Percentiles rank a stretch among this genome's conserved stretches.
These are phyloP conservation scores for Hylaea fasciaria DNA, from an alignment of 2,888 invertebrate species.

Conservation along the genomic window DNA sequence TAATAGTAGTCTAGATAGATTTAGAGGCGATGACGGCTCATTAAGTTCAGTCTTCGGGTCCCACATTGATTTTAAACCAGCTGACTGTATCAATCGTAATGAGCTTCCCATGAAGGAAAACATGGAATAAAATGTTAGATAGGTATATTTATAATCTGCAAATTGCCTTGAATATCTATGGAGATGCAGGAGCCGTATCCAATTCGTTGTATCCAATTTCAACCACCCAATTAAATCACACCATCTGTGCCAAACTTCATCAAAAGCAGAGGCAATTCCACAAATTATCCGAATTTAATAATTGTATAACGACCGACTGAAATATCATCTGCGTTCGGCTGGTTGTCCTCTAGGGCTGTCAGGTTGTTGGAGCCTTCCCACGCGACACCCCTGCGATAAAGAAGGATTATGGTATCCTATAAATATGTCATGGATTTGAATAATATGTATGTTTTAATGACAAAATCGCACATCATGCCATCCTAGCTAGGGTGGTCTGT, in stretches of 20 bases:
- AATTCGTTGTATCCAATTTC: conserved; percentile 4
- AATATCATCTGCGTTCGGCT: conserved; percentile 14
- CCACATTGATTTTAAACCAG: no score
- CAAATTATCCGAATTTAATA: conserved; percentile 26
- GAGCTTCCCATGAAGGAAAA: no score
- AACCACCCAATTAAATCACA: conserved; percentile 11
- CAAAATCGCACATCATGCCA: no score
- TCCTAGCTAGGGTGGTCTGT: no score
- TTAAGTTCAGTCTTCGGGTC: no score
- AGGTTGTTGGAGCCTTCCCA: conserved; percentile 7
- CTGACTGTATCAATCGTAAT: no score
- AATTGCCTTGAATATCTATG: background rate
- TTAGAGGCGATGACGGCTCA: no score
- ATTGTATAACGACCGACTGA: conserved; percentile 20
- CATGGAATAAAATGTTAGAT: no score
- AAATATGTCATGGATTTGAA: no score
- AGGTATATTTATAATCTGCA: background rate
- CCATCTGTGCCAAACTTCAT: conserved; percentile 15
- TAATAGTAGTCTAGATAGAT: no score
- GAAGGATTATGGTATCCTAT: background rate
- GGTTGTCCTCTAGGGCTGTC: conserved; percentile 15
- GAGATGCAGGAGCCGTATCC: no score
- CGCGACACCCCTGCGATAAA: background rate
- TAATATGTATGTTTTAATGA: no score
- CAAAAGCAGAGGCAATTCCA: conserved; percentile 18